Percentiles rank a stretch among this genome's conserved stretches.
Conservation (phyloP, 30 jellyfish, hydroid and myxozoan species). For the Catostylus mosaicus region DNA sequence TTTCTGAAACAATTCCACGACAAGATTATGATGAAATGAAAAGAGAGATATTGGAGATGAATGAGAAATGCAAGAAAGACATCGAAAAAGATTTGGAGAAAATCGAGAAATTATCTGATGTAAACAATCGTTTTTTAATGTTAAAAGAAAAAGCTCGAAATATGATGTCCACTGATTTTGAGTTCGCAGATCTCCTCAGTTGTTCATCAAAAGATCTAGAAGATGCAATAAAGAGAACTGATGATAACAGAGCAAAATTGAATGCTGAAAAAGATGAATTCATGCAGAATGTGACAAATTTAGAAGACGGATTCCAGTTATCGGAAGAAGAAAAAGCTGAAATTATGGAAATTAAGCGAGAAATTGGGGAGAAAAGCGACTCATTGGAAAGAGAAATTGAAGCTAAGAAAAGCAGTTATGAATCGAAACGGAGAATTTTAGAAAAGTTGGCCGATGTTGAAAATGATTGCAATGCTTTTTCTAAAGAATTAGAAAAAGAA, state of each 20-base stretch:
- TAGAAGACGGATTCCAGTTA: background rate
- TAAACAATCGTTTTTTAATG: background rate
- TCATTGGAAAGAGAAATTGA: background rate
- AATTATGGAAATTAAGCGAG: background rate
- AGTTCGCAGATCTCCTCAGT: too few species aligned
- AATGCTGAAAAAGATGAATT: background rate
- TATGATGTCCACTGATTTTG: background rate
- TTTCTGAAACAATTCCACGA: background rate
- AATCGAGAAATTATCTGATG: background rate
- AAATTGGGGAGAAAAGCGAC: background rate
- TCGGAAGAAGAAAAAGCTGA: constrained; percentile 16
- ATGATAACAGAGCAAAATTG: background rate
- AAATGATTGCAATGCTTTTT: background rate
- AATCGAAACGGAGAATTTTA: background rate
- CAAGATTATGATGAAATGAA: background rate
- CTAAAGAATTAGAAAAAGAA: background rate
- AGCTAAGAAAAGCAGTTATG: background rate
- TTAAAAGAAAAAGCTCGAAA: background rate
- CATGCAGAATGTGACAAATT: background rate
- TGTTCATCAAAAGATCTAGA: background rate
- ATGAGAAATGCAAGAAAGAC: background rate
- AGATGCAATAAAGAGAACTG: background rate
- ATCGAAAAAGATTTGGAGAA: background rate
- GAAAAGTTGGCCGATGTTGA: background rate
- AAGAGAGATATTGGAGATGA: background rate